Percentiles rank a stretch among this genome's conserved stretches.
Conservation (phyloP, 1,140 invertebrate genomes). For the Periplaneta americana region DNA sequence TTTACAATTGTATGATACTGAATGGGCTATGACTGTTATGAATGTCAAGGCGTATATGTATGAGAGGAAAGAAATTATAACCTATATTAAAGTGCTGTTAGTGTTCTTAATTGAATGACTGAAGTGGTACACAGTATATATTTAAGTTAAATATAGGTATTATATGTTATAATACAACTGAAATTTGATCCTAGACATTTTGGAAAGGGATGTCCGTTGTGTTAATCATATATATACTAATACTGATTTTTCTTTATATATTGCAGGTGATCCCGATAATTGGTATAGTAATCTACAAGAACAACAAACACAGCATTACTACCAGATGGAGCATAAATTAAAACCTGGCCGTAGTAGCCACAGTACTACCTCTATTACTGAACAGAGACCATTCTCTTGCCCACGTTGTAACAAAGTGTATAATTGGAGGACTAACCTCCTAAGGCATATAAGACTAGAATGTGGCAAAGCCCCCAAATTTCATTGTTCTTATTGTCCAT, state of each 20-base stretch:
- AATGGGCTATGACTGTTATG: no score
- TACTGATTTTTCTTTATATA: not conserved
- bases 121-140: no score
- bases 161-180: no score
- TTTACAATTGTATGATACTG: no score
- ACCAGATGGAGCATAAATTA: not conserved
- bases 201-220: no score
- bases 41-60: no score
- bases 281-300: not conserved
- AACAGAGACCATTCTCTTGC: not conserved
- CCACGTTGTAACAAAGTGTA: slow-evolving; percentile 30
- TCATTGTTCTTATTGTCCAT: slow-evolving; percentile 31
- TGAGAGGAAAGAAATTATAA: no score
- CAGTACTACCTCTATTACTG: not conserved
- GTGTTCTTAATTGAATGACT: no score
- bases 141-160: no score
- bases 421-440: slow-evolving; percentile 33
- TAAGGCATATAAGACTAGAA: slow-evolving; percentile 39
- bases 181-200: no score
- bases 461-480: slow-evolving; percentile 37
- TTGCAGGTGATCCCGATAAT: not conserved
- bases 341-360: not conserved
- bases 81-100: no score
- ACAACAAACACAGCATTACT: not conserved
- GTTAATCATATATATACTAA: no score